Evolutionary conservation across 2,888 invertebrate species (phyloP), one percentile per base, ranked within the genome.

Genomic region (Apeira syringaria): DNA sequence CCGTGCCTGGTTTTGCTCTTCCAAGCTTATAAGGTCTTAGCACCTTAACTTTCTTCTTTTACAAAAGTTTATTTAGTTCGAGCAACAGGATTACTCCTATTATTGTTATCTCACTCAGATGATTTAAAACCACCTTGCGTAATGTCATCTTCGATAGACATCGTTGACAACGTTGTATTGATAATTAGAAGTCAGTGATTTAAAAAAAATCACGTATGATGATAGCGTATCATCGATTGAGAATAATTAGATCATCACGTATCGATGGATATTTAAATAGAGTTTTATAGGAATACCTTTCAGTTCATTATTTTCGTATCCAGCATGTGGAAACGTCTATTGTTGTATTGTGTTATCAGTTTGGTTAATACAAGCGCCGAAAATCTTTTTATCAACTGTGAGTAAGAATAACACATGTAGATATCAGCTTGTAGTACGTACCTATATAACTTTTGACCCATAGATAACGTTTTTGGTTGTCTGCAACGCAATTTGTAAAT

Each of bases 321-420:
- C 33, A 43, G 25, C 15, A 48, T 48, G 43, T 37, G 35, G 36
- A 37, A 46, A 32, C 10, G 27, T 10, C 22, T 31, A 7, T 13
- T 44, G 3, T 6, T 35, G 2, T 31, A 22, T 33, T 22, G 30
- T 5, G 1, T 9, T 5, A 22, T 35, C 10, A 3, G 9, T 29
- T 29, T 44, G 34, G 26, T 33, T 3, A 29, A 15, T 17, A 64
- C 56, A 11, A 61, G 55, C 1, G 29, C 37, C 3, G 60, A 70
- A 20, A 68, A 66, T 22, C 53, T 49, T 18, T 64, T 69, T 39
- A 74, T 81, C 24, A 77, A 80, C 35, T 80, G 80, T 81, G 59
- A 80, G 80, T 74, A 47, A 25, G 30, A 20, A 31, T 29, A 20
- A 20, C 9, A 24, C 3, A 3, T 9, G 8, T 24, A 24, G 4